Conservation (phyloP, 2,797 vertebrate genomes). For the Brachymystax lenok region DNA sequence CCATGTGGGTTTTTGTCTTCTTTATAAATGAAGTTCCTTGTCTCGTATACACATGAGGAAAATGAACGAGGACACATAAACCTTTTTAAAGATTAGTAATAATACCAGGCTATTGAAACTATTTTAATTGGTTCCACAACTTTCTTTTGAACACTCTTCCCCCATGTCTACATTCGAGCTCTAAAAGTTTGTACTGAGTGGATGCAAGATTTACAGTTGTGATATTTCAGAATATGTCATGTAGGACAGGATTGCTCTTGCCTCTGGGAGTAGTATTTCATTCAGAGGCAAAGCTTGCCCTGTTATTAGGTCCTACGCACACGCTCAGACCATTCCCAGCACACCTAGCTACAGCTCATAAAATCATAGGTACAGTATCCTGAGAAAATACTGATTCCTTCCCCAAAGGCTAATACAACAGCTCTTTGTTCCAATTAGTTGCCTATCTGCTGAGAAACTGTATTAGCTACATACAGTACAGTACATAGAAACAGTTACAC, state of each 20-base stretch:
- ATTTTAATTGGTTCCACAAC: conserved; percentile 62
- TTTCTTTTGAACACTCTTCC: conserved; percentile 46
- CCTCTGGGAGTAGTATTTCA: conserved; percentile 66
- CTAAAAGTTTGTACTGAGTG: conserved; percentile 8
- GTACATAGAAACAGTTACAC: background rate
- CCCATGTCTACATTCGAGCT: background rate
- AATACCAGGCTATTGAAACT: conserved; percentile 52
- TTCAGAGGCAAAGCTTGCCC: conserved; percentile 62
- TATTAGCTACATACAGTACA: background rate
- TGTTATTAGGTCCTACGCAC: conserved; percentile 68
- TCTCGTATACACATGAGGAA: conserved; percentile 55
- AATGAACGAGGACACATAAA: conserved; percentile 62
- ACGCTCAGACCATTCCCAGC: conserved; percentile 54
- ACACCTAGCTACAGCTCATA: conserved; percentile 44
- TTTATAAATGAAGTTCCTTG: conserved; percentile 57
- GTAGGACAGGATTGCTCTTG: conserved; percentile 52
- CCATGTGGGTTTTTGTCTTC: conserved; percentile 55
- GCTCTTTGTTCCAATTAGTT: conserved; percentile 48
- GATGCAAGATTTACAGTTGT: conserved; percentile 61
- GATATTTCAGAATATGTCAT: conserved; percentile 62
- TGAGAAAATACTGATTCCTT: conserved; percentile 58
- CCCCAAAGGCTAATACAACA: conserved; percentile 57
- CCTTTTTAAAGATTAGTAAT: conserved; percentile 65
- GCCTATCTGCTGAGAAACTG: conserved; percentile 6
- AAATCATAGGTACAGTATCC: conserved; percentile 42